Conservation (phyloP, 2,113 vertebrate genomes). For the Prolemur simus region DNA sequence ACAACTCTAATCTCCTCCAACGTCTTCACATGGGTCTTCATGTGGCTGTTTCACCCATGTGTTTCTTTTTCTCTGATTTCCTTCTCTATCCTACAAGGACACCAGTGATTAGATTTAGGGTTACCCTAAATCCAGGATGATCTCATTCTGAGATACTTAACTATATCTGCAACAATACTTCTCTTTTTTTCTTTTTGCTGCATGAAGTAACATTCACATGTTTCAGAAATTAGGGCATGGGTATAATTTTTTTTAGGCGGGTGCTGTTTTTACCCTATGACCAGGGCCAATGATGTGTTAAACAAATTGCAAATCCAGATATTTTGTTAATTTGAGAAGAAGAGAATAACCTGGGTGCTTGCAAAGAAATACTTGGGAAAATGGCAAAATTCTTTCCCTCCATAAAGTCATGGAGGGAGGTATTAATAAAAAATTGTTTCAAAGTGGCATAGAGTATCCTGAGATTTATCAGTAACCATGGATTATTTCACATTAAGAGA, state of each 20-base stretch:
- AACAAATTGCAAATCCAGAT: neutral
- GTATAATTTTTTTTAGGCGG: neutral
- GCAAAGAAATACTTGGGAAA: neutral
- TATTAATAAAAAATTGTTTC: neutral
- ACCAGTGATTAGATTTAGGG: neutral
- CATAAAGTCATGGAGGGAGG: neutral
- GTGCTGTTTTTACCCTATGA: neutral
- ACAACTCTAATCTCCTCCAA: neutral
- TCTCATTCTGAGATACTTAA: neutral
- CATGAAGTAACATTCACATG: neutral
- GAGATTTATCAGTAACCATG: neutral
- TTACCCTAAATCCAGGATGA: neutral
- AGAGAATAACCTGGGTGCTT: neutral
- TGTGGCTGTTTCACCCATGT: fast-evolving
- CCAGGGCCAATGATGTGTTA: neutral
- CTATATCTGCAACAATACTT: neutral
- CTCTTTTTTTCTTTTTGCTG: neutral
- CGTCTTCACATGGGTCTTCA: neutral
- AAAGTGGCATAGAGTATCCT: neutral
- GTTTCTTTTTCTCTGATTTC: neutral
- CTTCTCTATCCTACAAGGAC: neutral
- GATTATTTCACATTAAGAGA: neutral
- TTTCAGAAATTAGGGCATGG: neutral
- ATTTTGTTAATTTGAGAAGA: neutral
- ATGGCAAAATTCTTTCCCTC: neutral